Conservation (phyloP, 2,113 vertebrate species). For the Siniperca chuatsi region DNA sequence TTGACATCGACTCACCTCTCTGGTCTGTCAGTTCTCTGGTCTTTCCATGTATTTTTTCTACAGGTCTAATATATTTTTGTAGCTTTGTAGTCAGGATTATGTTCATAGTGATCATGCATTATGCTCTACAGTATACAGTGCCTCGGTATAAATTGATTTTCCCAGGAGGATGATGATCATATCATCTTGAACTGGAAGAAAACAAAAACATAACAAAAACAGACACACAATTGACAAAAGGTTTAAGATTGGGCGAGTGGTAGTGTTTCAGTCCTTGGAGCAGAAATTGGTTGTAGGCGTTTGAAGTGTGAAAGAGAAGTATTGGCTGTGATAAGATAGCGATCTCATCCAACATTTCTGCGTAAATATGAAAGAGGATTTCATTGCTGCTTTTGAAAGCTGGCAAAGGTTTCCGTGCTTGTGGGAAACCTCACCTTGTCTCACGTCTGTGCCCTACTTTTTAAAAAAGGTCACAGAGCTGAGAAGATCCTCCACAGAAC, state of each 20-base stretch:
- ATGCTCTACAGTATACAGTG: background rate
- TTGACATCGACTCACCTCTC: background rate
- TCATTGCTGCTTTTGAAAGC: constrained; percentile 38
- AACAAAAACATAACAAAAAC: constrained; percentile 33
- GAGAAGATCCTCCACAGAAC: background rate
- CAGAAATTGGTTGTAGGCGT: constrained; percentile 20
- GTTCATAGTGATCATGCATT: background rate
- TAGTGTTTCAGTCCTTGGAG: constrained; percentile 25
- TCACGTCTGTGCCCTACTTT: constrained; percentile 12
- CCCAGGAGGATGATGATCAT: background rate
- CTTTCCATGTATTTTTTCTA: background rate
- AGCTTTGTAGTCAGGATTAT: background rate
- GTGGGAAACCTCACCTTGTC: constrained; percentile 25
- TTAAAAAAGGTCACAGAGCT: constrained; percentile 46
- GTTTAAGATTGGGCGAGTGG: constrained; percentile 6
- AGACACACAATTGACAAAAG: constrained; percentile 19
- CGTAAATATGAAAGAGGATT: constrained; percentile 28
- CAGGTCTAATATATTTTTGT: background rate
- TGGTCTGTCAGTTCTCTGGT: background rate
- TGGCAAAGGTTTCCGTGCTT: constrained; percentile 25
- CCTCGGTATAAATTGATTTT: constrained; percentile 10
- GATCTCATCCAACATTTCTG: constrained; percentile 22
- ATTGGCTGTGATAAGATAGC: constrained; percentile 31
- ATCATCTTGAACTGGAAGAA: background rate
- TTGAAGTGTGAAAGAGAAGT: constrained; percentile 39